Base-by-base conservation (phyloP, 2,888 invertebrate species). In the Dryococelus australis region DNA sequence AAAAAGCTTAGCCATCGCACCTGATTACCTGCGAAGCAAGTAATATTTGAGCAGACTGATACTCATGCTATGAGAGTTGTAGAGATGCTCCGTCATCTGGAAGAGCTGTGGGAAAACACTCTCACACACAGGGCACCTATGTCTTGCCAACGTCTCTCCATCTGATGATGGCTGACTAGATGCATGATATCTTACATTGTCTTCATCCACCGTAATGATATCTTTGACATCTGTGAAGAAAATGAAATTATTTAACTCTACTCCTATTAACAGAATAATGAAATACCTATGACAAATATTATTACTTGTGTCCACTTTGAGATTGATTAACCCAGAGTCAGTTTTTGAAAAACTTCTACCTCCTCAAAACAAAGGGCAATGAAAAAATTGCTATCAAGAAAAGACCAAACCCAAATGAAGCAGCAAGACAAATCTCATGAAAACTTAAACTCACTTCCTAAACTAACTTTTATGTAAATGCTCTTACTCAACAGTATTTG, bases 121-220 rank as follows among this genome's bases (percentile, higher is more conserved):
- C 35, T 80, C 80, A 90, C 93, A 93, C 86, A 93, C 91, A 85
- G 92, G 92, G 90, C 93, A 93, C 88, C 92, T 90, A 35, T 92
- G 83, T 8, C 83, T 35, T 13, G 28, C 83, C 83, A 28, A n/a
- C 0, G 16, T 13, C 85, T 65, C 65, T n/a, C 51, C 85, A n/a
- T 65, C 65, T n/a, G n/a, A n/a, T n/a, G 65, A 65, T 1, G n/a
- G 65, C 65, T 65, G 24, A 20, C 65, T 65, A 65, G 65, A 65
- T n/a, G 65, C 24, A 24, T 20, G 24, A n/a, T 65, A 65, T 9
- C 8, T 24, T 9, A 65, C 0, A 65, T 20, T 24, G 20, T 65
- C 20, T 20, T 65, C 65, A n/a, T 65, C 65, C 65, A n/a, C 65
- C 65, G 8, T 24, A n/a, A 24, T 65, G 65, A 65, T 65, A n/a